Evolutionary conservation across 2,797 vertebrate genomes (phyloP).

Genomic region (Chiroxiphia lanceolata): DNA sequence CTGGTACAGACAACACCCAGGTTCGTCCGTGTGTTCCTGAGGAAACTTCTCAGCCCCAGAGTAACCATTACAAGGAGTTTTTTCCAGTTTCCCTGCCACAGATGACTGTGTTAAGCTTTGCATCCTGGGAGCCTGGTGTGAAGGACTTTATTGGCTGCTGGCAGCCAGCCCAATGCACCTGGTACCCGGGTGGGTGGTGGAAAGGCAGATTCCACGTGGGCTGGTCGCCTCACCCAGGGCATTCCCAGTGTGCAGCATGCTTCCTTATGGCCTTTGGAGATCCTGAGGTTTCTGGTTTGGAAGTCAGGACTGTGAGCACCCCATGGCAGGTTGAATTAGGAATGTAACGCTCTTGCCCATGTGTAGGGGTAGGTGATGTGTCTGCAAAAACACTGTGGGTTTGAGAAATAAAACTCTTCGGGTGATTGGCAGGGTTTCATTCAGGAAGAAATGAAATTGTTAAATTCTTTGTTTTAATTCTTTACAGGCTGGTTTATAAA

Average conservation of each 20-base stretch:
- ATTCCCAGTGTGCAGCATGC: fast-evolving
- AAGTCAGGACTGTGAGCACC: background rate
- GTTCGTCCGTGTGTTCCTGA: slow-evolving; percentile 47
- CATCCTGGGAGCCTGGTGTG: no score
- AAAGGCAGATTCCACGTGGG: fast-evolving
- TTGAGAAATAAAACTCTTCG: background rate
- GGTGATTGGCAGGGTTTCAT: background rate
- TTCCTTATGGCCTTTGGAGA: background rate
- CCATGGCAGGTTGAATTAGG: background rate
- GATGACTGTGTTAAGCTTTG: background rate
- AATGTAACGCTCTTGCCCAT: fast-evolving
- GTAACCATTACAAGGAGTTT: background rate
- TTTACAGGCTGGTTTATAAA: slow-evolving; percentile 92
- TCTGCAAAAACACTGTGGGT: background rate
- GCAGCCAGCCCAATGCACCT: background rate
- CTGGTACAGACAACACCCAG: slow-evolving; percentile 94
- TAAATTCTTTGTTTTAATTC: background rate
- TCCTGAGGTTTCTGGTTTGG: background rate
- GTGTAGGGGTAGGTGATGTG: background rate
- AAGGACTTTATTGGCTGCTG: background rate
- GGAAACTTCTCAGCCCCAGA: background rate
- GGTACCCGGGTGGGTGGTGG: background rate
- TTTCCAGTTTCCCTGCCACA: background rate
- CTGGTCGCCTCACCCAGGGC: background rate
- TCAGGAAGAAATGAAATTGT: fast-evolving